These are phyloP conservation scores for Troides aeacus DNA, from an alignment of 2,888 invertebrate species.

Conservation along the genomic window DNA sequence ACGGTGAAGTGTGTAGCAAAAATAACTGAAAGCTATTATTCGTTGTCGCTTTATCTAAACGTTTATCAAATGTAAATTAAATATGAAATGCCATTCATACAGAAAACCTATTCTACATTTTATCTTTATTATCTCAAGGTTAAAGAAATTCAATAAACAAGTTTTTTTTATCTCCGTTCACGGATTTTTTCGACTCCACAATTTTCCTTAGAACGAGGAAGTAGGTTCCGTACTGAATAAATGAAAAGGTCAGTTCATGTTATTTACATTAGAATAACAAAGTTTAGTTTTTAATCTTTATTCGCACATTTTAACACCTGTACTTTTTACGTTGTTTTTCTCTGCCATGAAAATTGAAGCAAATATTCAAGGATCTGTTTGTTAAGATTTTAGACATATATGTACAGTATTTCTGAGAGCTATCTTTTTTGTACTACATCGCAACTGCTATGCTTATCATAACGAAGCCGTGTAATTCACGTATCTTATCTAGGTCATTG, in stretches of 20 bases:
- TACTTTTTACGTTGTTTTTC: no score
- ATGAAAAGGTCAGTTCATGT: neutral
- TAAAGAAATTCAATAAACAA: no score
- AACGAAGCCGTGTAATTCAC: constrained; percentile 47
- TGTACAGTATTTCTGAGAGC: neutral
- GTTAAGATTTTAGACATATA: no score
- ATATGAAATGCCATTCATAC: no score
- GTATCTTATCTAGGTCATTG: constrained; percentile 73
- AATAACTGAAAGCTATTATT: neutral
- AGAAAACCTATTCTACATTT: no score
- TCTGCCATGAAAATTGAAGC: no score
- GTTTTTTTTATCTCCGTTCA: no score
- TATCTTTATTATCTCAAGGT: no score
- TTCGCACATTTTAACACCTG: neutral
- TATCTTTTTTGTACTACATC: constrained; percentile 9
- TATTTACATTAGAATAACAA: neutral
- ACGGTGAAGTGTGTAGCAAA: neutral
- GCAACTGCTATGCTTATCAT: constrained; percentile 41
- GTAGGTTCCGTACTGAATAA: neutral
- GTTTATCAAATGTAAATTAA: no score
- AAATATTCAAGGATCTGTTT: no score
- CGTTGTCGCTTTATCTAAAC: neutral
- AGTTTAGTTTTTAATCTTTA: neutral
- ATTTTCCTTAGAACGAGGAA: neutral
- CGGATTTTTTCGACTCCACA: no score